phyloP scores from a whole-genome alignment of 2,888 invertebrate species.

The Opisthograptis luteolata region DNA sequence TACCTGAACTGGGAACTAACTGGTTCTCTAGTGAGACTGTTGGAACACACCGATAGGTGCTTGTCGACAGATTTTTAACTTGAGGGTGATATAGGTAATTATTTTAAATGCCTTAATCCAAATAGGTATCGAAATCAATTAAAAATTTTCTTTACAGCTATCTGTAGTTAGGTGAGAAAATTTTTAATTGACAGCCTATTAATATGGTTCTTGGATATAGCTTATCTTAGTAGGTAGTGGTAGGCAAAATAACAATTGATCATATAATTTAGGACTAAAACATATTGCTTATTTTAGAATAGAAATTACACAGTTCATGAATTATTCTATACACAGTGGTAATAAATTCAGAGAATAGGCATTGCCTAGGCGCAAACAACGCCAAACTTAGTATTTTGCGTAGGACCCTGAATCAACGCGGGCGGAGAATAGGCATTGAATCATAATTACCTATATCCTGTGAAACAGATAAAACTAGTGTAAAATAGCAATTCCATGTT shows the following conservation, averaged over 20 bases:
- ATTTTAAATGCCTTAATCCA: no score
- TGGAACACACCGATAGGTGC: no score
- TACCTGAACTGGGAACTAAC: no score
- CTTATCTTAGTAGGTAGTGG: not conserved
- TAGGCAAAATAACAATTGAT: not conserved
- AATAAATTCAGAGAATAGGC: not conserved
- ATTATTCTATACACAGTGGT: not conserved
- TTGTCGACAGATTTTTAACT: no score
- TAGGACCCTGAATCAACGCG: constrained; percentile 14
- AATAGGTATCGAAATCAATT: no score
- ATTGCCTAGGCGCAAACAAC: constrained; percentile 1
- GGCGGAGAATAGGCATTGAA: constrained; percentile 9
- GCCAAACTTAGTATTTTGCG: constrained; percentile 21
- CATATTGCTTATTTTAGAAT: not conserved
- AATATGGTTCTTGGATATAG: no score
- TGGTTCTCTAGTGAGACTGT: no score
- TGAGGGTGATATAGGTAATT: no score
- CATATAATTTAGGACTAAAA: not conserved
- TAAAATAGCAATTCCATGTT: no score
- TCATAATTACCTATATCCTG: constrained; percentile 27
- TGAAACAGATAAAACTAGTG: constrained; percentile 7
- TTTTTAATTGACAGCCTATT: no score
- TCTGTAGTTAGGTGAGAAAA: no score
- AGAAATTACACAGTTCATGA: not conserved
- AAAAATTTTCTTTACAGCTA: no score